Evolutionary conservation across 2,113 vertebrate species (phyloP).

Genomic region (Dissostichus mawsoni): DNA sequence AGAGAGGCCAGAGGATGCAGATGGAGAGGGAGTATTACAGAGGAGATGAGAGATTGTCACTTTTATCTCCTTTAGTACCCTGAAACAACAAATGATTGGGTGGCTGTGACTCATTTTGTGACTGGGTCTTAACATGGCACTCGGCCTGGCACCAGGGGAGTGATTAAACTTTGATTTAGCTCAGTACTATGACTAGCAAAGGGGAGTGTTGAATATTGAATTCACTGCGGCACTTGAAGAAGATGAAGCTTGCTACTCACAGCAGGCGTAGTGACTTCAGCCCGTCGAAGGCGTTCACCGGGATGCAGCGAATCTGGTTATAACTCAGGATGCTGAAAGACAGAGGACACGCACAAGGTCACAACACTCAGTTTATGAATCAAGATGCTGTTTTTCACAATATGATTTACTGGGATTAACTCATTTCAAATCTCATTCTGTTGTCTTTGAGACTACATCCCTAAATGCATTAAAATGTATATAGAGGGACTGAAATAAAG

Average conservation of each 20-base stretch:
- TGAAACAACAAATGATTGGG: constrained; percentile 59
- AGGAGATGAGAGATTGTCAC: constrained; percentile 61
- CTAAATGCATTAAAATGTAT: not conserved
- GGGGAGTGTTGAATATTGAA: constrained; percentile 58
- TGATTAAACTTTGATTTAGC: constrained; percentile 72
- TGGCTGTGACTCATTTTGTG: constrained; percentile 45
- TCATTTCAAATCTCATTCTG: not conserved
- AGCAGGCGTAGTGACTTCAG: constrained; percentile 93
- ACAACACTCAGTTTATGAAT: not conserved
- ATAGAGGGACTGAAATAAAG: not conserved
- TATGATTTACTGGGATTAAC: not conserved
- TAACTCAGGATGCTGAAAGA: constrained; percentile 93
- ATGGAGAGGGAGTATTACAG: constrained; percentile 43
- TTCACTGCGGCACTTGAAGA: constrained; percentile 46
- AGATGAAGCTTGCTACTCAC: constrained; percentile 85
- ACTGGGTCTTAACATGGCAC: constrained; percentile 48
- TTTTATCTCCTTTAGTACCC: constrained; percentile 59
- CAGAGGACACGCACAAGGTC: constrained; percentile 49
- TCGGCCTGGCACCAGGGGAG: constrained; percentile 40
- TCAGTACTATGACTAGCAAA: constrained; percentile 44
- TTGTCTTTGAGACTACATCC: not conserved
- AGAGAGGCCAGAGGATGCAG: constrained; percentile 42
- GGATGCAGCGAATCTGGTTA: constrained; percentile 94
- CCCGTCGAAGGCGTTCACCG: constrained; percentile 91
- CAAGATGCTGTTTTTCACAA: not conserved